Evolutionary conservation across 2,113 vertebrate species (phyloP).

Genomic region (Pyxicephalus adspersus): DNA sequence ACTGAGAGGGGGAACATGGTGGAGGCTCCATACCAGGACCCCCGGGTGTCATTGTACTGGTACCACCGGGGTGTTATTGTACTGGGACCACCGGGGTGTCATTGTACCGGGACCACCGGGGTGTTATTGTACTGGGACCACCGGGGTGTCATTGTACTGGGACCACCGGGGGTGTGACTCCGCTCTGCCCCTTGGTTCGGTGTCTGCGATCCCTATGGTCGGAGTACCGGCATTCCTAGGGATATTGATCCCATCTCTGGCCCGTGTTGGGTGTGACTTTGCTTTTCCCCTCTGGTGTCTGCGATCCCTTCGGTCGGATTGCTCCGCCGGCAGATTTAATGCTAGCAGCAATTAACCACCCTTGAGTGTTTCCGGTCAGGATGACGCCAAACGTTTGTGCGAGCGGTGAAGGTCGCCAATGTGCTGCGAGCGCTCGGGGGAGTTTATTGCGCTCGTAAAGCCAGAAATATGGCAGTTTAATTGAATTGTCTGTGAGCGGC

Average conservation of each 20-base stretch:
- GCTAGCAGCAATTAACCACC: constrained; percentile 1
- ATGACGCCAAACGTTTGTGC: constrained; percentile 15
- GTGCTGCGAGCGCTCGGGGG: constrained; percentile 4
- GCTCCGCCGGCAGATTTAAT: neutral
- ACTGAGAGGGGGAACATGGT: too few relatives aligned
- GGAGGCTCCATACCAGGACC: too few relatives aligned
- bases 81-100: too few relatives aligned
- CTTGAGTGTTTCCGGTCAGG: constrained; percentile 44
- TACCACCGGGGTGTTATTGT: too few relatives aligned
- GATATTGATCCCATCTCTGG: too few relatives aligned
- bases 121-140: too few relatives aligned
- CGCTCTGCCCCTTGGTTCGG: too few relatives aligned
- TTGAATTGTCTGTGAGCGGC: constrained; percentile 9
- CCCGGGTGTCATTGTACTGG: neutral
- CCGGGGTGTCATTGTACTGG: too few relatives aligned
- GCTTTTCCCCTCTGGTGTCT: neutral
- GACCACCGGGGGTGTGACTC: too few relatives aligned
- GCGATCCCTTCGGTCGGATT: neutral
- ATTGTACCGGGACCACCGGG: too few relatives aligned
- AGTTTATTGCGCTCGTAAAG: constrained; percentile 50
- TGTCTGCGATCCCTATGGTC: neutral
- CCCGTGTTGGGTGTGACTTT: neutral
- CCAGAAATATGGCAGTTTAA: constrained; percentile 46
- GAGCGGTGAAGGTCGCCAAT: constrained; percentile 25
- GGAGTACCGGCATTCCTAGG: too few relatives aligned